These are phyloP conservation scores for Oostethus manadensis DNA, from an alignment of 2,113 vertebrate genomes.

Conservation along the genomic window DNA sequence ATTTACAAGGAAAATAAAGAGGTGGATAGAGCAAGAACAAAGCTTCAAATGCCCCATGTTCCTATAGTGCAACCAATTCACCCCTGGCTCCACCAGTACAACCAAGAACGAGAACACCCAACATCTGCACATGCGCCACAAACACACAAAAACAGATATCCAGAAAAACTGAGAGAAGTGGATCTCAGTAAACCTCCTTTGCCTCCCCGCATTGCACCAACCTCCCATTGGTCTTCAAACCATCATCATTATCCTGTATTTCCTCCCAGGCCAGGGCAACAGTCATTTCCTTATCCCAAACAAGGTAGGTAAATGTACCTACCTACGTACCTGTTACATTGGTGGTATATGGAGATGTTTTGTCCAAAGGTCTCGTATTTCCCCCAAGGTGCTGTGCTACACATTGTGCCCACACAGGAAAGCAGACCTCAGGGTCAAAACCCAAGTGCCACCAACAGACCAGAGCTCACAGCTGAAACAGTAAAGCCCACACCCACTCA, in stretches of 20 bases:
- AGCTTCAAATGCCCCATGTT: conserved; percentile 32
- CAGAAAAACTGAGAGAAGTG: conserved; percentile 13
- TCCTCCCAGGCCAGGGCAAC: conserved; percentile 48
- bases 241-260: conserved; percentile 34
- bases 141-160: conserved; percentile 25
- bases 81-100: conserved; percentile 63
- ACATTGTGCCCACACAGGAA: conserved; percentile 38
- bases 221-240: conserved; percentile 44
- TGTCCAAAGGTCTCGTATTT: not conserved
- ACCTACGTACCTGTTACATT: no score
- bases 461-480: conserved; percentile 69
- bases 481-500: conserved; percentile 48
- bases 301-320: conserved; percentile 47
- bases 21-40: conserved; percentile 21
- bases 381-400: conserved; percentile 35
- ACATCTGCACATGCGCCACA: conserved; percentile 12
- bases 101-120: conserved; percentile 34
- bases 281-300: conserved; percentile 26
- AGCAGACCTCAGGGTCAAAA: conserved; percentile 49
- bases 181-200: conserved; percentile 26
- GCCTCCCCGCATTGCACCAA: conserved; percentile 41
- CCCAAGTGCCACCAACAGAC: conserved; percentile 61
- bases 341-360: not conserved
- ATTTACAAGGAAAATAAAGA: conserved; percentile 11
- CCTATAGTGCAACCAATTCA: conserved; percentile 53